Evolutionary conservation across 2,113 vertebrate genomes (phyloP).

Genomic region (Sebastes fasciatus): DNA sequence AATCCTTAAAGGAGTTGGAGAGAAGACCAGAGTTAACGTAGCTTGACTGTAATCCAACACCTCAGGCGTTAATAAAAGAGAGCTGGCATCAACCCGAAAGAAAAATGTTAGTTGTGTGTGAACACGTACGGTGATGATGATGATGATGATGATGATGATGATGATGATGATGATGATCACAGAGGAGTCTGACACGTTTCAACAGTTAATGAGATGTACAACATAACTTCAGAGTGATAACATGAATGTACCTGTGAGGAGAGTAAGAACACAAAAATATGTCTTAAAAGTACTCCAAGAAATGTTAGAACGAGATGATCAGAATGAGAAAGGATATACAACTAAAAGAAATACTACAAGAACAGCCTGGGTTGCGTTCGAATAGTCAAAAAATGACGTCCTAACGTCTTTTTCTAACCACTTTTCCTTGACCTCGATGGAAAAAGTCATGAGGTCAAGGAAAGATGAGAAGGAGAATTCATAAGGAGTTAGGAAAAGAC

Average conservation of each 20-base stretch:
- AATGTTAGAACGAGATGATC: background rate
- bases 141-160: slow-evolving; percentile 16
- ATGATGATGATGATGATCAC: slow-evolving; percentile 18
- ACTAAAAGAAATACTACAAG: too few relatives aligned
- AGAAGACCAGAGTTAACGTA: slow-evolving; percentile 37
- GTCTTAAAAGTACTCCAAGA: background rate
- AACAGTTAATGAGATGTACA: background rate
- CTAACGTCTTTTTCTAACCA: too few relatives aligned
- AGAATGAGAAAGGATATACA: too few relatives aligned
- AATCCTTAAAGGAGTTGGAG: slow-evolving; percentile 52
- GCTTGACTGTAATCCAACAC: slow-evolving; percentile 54
- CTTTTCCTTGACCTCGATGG: too few relatives aligned
- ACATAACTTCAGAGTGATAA: background rate
- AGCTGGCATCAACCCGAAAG: slow-evolving; percentile 39
- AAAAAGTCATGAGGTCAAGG: too few relatives aligned
- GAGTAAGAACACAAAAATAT: background rate
- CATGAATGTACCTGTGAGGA: background rate
- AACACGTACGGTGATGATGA: background rate
- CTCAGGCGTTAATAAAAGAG: slow-evolving; percentile 47
- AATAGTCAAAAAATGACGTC: too few relatives aligned
- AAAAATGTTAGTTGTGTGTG: slow-evolving; percentile 26
- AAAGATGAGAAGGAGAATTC: too few relatives aligned
- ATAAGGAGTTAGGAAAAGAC: too few relatives aligned
- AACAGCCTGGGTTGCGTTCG: too few relatives aligned
- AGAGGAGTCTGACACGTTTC: slow-evolving; percentile 4